A percentile compares a stretch with the other conserved stretches of the same genome.
These are phyloP conservation scores for Ips nitidus DNA, from an alignment of 1,140 invertebrate species.

Conservation along the genomic window DNA sequence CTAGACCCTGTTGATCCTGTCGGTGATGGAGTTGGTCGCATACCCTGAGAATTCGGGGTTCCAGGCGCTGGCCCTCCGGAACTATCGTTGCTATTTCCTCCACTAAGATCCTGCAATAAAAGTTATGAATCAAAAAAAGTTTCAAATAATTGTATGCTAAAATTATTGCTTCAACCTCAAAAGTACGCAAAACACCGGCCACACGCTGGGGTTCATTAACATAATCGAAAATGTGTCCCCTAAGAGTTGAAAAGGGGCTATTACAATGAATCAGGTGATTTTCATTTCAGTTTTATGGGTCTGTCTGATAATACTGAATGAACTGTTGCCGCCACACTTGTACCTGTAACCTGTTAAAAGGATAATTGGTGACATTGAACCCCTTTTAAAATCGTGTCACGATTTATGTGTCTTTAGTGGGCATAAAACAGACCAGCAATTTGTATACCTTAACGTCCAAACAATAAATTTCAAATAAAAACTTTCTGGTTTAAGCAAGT, in stretches of 20 bases:
- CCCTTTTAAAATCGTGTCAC: not conserved
- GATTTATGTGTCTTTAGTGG: not conserved
- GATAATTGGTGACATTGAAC: slow-evolving; percentile 1
- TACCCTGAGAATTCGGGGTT: slow-evolving; percentile 72
- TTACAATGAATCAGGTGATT: slow-evolving; percentile 6
- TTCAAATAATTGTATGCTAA: too few relatives aligned
- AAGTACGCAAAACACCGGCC: slow-evolving; percentile 3
- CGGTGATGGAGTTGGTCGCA: slow-evolving; percentile 91
- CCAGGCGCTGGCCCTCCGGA: slow-evolving; percentile 72
- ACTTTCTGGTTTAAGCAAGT: too few relatives aligned
- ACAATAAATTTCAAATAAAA: too few relatives aligned
- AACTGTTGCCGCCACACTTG: not conserved
- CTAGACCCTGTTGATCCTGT: slow-evolving; percentile 89
- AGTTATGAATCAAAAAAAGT: not conserved
- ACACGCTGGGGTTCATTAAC: slow-evolving; percentile 12
- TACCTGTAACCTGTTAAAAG: not conserved
- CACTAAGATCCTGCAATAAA: slow-evolving; percentile 71
- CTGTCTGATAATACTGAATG: slow-evolving; percentile 1
- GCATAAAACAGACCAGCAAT: not conserved
- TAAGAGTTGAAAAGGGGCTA: slow-evolving; percentile 12
- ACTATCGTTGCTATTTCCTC: slow-evolving; percentile 66
- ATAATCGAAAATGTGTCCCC: slow-evolving; percentile 7
- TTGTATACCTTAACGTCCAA: not conserved
- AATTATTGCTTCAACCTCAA: not conserved
- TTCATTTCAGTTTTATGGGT: slow-evolving; percentile 1